Conservation (phyloP, 2,113 vertebrate genomes). For the Proterorhinus semilunaris region DNA sequence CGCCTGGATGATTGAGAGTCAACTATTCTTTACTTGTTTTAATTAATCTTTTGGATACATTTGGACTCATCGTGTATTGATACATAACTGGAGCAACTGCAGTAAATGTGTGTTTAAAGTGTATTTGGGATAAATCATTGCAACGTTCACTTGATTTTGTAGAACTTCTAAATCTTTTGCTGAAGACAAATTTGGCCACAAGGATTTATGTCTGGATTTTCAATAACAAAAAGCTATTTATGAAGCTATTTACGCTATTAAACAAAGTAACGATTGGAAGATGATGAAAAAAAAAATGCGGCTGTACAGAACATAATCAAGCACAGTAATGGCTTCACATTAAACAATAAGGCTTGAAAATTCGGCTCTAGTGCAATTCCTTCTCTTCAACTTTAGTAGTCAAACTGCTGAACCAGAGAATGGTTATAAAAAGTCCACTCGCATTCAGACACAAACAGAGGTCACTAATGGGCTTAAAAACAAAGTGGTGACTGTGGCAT, state of each 20-base stretch:
- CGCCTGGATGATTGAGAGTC: too few relatives aligned
- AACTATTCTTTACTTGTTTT: neutral
- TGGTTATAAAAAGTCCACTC: neutral
- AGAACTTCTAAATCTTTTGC: neutral
- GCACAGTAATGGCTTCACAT: conserved; percentile 18
- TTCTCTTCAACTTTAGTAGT: neutral
- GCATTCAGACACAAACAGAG: neutral
- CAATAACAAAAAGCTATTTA: conserved; percentile 8
- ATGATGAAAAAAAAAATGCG: neutral
- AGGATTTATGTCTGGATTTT: conserved; percentile 3
- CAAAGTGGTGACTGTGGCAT: neutral
- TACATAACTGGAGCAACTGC: neutral
- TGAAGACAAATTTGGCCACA: neutral
- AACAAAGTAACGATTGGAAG: neutral
- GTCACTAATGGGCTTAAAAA: neutral
- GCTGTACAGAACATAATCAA: conserved; percentile 5
- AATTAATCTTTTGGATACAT: neutral
- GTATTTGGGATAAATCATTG: neutral
- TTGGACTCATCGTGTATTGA: neutral
- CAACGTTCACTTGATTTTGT: neutral
- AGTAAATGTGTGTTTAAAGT: neutral
- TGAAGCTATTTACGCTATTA: neutral
- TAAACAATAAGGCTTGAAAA: conserved; percentile 40
- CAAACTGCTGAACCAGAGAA: neutral
- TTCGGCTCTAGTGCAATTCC: conserved; percentile 18